Evolutionary conservation across 2,888 invertebrate species (phyloP), one percentile per base, ranked within the genome.

Genomic region (Leucania comma): DNA sequence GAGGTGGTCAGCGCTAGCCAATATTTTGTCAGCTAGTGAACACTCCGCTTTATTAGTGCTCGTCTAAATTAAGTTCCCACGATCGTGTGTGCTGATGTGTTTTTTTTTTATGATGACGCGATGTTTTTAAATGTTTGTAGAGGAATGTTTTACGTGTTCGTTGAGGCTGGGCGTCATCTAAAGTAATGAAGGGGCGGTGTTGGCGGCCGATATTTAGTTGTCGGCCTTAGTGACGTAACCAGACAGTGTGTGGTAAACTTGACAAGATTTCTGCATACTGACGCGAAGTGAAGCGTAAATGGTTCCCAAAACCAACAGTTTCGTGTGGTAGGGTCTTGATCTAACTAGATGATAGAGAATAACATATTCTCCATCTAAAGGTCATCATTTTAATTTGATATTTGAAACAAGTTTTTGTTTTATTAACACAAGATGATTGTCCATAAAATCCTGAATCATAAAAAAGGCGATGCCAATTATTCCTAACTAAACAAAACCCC

Each of bases 1-100:
- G 12, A 9, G 26, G 2, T 46, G 42, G 50, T 51, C 32, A 69
- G 3, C 56, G 24, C 8, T 53, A 12, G 38, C 29, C 26, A 75
- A 70, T 10, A 62, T 54, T 74, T 32, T 59, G 38, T 53, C 46
- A 24, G n/a, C 9, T 29, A 65, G 70, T 78, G 81, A 29, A 62
- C 17, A 76, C 32, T 5, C 51, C 29, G 77, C 72, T 71, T 77
- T 72, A 60, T 61, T n/a, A 58, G 4, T 29, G 54, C 56, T 48
- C 50, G 61, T 73, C 82, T 82, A 80, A 82, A 86, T 84, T 77
- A 84, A 80, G 71, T 82, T 74, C 66, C 58, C 24, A 71, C 75
- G 20, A 54, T 66, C 62, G 51, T 68, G 22, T 54, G 42, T 59
- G 54, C 70, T 57, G 60, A 35, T 72, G 46, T 71, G 46, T 71